A percentile compares a stretch with the other conserved stretches of the same genome.
phyloP scores from a whole-genome alignment of 2,888 invertebrate species.

The Athalia rosae region DNA sequence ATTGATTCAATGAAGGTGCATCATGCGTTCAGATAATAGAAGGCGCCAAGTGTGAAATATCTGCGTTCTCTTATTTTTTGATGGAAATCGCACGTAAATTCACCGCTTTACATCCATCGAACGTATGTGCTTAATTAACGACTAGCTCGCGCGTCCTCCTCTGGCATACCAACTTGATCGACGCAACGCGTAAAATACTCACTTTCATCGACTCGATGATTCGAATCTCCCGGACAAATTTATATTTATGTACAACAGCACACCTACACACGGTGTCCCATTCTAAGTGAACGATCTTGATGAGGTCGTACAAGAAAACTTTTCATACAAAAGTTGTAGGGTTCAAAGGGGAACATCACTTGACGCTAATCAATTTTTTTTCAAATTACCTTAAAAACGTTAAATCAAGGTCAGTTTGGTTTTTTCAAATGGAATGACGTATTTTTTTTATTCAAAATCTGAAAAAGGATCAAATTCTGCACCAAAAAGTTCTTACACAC shows the following conservation, averaged over 20 bases:
- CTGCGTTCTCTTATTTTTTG: not conserved
- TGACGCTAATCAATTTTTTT: too few species aligned
- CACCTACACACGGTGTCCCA: too few species aligned
- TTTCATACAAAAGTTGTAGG: too few species aligned
- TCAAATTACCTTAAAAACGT: too few species aligned
- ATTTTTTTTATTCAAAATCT: too few species aligned
- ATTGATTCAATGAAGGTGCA: slow-evolving; percentile 35
- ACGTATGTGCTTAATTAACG: slow-evolving; percentile 12
- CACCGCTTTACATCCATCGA: slow-evolving; percentile 25
- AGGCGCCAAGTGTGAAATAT: not conserved
- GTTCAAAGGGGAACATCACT: too few species aligned
- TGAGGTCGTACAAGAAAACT: too few species aligned
- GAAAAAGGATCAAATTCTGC: too few species aligned
- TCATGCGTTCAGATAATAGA: slow-evolving; percentile 24
- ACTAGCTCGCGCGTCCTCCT: slow-evolving; percentile 5
- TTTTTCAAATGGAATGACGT: too few species aligned
- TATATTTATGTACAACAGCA: not conserved
- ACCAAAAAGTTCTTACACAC: too few species aligned
- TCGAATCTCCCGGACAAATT: not conserved
- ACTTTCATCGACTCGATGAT: not conserved
- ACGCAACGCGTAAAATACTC: not conserved
- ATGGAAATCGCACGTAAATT: slow-evolving; percentile 8
- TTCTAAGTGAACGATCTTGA: too few species aligned
- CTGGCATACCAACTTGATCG: slow-evolving; percentile 31
- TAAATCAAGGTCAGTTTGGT: too few species aligned